A percentile compares a stretch with the other conserved stretches of the same genome.
Conservation (phyloP, 2,888 invertebrate species). For the Phlogophora meticulosa region DNA sequence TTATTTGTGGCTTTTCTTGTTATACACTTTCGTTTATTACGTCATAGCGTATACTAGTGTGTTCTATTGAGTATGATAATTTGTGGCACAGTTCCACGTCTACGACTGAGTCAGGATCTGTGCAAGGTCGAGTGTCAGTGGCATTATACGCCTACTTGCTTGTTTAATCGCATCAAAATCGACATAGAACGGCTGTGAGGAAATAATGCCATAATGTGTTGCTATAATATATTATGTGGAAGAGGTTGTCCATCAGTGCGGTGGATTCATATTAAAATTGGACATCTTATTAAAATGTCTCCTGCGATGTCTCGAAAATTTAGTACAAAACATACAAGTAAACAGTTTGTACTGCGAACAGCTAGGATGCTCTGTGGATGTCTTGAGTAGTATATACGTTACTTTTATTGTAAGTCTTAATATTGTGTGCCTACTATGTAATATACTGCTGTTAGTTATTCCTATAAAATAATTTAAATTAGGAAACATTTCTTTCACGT, state of each 20-base stretch:
- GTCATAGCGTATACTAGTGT: constrained; percentile 7
- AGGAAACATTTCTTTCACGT: too few species aligned
- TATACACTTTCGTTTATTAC: constrained; percentile 9
- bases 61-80: constrained; percentile 15
- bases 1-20: constrained; percentile 19
- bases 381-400: too few species aligned
- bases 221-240: not conserved
- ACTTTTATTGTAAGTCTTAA: too few species aligned
- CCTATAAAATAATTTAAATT: too few species aligned
- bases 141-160: constrained; percentile 35
- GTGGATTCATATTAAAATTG: too few species aligned
- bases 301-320: too few species aligned
- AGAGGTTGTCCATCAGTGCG: not conserved
- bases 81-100: constrained; percentile 17
- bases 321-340: too few species aligned
- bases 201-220: constrained; percentile 17
- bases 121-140: constrained; percentile 42
- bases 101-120: constrained; percentile 33
- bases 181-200: constrained; percentile 9
- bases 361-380: too few species aligned
- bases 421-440: too few species aligned
- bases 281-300: too few species aligned
- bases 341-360: too few species aligned
- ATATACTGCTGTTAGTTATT: too few species aligned
- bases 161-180: constrained; percentile 1